phyloP scores from a whole-genome alignment of 2,113 vertebrate genomes.

The Chloebia gouldiae region DNA sequence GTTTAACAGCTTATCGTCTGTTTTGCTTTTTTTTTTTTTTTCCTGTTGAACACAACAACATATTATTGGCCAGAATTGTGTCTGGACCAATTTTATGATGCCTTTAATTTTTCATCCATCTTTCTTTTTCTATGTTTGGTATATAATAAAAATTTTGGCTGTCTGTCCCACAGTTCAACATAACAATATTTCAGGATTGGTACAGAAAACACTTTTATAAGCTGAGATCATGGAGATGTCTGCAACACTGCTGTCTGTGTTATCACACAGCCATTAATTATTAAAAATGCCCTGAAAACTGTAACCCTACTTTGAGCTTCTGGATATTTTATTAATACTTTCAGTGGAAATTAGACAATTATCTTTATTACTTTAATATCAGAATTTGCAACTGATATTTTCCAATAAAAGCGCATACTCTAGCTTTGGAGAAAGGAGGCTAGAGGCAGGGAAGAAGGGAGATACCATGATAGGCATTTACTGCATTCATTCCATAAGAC shows the following conservation, averaged over 20 bases:
- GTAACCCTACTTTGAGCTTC: not conserved
- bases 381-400: not conserved
- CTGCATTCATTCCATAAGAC: not conserved
- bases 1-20: not conserved
- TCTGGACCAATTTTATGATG: not conserved
- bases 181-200: not conserved
- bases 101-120: not conserved
- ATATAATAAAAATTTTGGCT: not conserved
- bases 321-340: conserved; percentile 15
- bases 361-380: conserved; percentile 23
- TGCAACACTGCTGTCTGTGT: not conserved
- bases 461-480: not conserved
- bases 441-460: not conserved
- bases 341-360: conserved; percentile 8
- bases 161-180: not conserved
- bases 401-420: not conserved
- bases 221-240: not conserved
- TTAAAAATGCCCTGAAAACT: conserved; percentile 23
- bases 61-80: not conserved
- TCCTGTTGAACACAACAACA: not conserved
- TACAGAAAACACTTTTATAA: not conserved
- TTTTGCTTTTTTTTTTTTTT: not conserved
- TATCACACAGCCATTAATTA: conserved; percentile 22
- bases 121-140: not conserved
- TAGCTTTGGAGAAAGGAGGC: not conserved